These are phyloP conservation scores for Hypolimnas misippus DNA, from an alignment of 2,888 invertebrate genomes.

Conservation along the genomic window DNA sequence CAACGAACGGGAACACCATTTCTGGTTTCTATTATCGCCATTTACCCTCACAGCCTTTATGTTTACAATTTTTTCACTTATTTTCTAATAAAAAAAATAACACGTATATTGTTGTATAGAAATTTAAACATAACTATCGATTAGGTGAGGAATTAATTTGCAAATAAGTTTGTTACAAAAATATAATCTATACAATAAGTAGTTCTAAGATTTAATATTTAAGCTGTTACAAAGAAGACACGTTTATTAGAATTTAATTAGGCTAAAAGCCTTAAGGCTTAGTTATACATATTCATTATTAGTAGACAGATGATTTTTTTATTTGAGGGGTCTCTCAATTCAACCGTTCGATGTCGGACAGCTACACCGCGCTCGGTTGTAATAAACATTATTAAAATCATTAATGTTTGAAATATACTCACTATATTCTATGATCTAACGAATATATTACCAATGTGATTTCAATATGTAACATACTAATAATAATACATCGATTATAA, in stretches of 20 bases:
- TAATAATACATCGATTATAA: slow-evolving; percentile 9
- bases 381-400: no score
- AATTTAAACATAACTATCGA: not conserved
- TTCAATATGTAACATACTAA: not conserved
- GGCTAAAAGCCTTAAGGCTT: not conserved
- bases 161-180: not conserved
- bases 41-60: slow-evolving; percentile 2
- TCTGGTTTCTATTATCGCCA: not conserved
- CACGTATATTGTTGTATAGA: not conserved
- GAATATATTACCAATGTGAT: slow-evolving; percentile 14
- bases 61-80: not conserved
- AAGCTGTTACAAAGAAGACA: not conserved
- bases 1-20: not conserved
- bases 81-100: not conserved
- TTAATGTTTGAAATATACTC: no score
- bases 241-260: not conserved
- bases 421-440: not conserved
- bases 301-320: no score
- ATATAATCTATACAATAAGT: slow-evolving; percentile 2
- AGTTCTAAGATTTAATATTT: not conserved
- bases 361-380: no score
- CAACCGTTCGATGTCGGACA: no score
- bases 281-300: no score
- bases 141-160: not conserved
- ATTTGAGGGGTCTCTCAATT: no score